Percentiles rank a stretch among this genome's conserved stretches.
Evolutionary conservation across 2,797 vertebrate genomes (phyloP).

Genomic region (Hozukius guyotensis): DNA sequence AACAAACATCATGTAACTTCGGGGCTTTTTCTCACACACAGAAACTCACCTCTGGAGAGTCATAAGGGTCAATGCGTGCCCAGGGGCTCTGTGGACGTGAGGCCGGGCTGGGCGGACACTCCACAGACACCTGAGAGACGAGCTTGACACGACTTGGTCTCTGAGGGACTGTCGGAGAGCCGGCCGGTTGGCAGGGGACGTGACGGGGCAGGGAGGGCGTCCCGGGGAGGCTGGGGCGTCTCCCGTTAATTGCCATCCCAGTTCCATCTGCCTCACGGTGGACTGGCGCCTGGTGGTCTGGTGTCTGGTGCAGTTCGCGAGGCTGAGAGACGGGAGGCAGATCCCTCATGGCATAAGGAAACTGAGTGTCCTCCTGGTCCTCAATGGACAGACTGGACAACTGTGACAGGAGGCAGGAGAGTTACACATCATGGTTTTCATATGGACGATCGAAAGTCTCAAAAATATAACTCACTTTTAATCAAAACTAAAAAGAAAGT

Average conservation of each 20-base stretch:
- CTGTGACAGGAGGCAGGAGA: conserved; percentile 47
- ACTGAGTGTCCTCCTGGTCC: conserved; percentile 86
- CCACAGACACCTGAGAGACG: conserved; percentile 78
- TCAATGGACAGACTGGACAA: conserved; percentile 81
- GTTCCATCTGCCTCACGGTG: conserved; percentile 34
- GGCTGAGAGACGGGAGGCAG: conserved; percentile 48
- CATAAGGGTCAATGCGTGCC: conserved; percentile 91
- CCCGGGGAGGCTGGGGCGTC: conserved; percentile 25
- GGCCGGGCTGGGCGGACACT: conserved; percentile 83
- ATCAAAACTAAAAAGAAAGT: neutral
- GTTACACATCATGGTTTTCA: neutral
- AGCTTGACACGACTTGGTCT: conserved; percentile 50
- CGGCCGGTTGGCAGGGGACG: neutral
- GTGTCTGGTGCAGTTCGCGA: conserved; percentile 30
- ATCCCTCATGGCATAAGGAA: conserved; percentile 87
- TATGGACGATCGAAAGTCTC: neutral
- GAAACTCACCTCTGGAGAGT: conserved; percentile 89
- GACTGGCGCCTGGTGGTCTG: conserved; percentile 10
- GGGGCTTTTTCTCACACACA: neutral
- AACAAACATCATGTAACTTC: neutral
- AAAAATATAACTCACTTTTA: neutral
- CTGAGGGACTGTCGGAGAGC: conserved; percentile 40
- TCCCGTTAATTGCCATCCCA: conserved; percentile 29
- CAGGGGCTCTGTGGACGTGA: conserved; percentile 89
- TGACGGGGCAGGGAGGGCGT: conserved; percentile 35